Base-by-base conservation (phyloP, 2,888 invertebrate genomes). In the Notodonta ziczac region DNA sequence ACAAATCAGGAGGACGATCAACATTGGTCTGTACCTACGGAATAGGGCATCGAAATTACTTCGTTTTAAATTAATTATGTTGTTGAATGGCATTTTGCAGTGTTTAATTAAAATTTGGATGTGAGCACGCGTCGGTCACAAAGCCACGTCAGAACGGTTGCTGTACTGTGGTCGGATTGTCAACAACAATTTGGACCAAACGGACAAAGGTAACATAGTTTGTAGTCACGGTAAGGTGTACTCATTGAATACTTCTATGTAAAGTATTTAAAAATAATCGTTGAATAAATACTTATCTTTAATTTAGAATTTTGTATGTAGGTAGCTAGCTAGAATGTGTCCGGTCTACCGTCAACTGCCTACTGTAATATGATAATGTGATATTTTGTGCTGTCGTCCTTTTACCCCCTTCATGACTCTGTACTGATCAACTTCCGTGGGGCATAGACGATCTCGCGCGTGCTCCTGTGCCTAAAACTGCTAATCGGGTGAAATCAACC, bases 1-100 rank as follows among this genome's bases (percentile, higher is more conserved):
- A 62, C 85, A 87, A 1, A 89, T 66, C 0, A 88, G 63, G 13
- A 92, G 69, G 10, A 81, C 35, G 2, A 85, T 63, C 1, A 91
- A 59, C 14, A 90, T 70, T 0, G 81, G 74, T 55, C 80, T 79
- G 57, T 86, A 89, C 7, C 85, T 67, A 13, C 66, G 56, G 3
- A 78, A 68, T 35, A 85, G 69, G 46, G 52, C 67, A 53, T 55
- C 12, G 7, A 35, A 1, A 14, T 58, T 69, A 44, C 60, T 67
- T 60, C 53, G 74, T 67, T 64, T 66, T 60, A 57, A 56, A 69
- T 58, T 60, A 63, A 73, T 24, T 46, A 54, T 59, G 52, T 73
- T 51, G 68, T 77, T 74, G 12, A 67, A 62, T 14, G 69, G 56
- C 83, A 80, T 83, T 66, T 74, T 74, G 64, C 56, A 64, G 63